phyloP scores from a whole-genome alignment of 2,797 vertebrate genomes.

The Gymnocypris eckloni region DNA sequence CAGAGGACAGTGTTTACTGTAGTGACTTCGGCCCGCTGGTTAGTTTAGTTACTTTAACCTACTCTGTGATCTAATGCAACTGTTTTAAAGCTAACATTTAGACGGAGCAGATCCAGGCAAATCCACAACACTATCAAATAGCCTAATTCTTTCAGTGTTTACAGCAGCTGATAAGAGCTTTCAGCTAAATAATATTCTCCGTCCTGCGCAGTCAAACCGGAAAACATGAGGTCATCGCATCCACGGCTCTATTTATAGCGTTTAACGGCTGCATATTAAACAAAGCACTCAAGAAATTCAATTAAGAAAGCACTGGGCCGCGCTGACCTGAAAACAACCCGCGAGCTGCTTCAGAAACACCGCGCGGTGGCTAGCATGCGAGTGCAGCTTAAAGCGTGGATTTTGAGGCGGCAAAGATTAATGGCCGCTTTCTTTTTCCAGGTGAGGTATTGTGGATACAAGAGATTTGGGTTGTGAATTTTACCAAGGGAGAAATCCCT shows the following conservation, averaged over 20 bases:
- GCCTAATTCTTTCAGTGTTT: constrained; percentile 70
- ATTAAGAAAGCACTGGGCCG: constrained; percentile 79
- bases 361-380: constrained; percentile 73
- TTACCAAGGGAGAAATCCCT: constrained; percentile 79
- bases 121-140: constrained; percentile 62
- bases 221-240: constrained; percentile 80
- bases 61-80: constrained; percentile 61
- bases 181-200: constrained; percentile 68
- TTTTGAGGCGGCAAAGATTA: constrained; percentile 77
- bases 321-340: constrained; percentile 80
- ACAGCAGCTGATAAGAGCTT: constrained; percentile 67
- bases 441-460: constrained; percentile 86
- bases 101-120: constrained; percentile 66
- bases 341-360: constrained; percentile 73
- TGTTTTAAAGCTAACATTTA: constrained; percentile 67
- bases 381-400: constrained; percentile 74
- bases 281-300: constrained; percentile 78
- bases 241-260: constrained; percentile 76
- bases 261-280: constrained; percentile 81
- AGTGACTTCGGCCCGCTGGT: constrained; percentile 29
- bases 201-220: constrained; percentile 61
- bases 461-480: constrained; percentile 78
- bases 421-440: constrained; percentile 83
- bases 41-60: constrained; percentile 52
- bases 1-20: constrained; percentile 28